Evolutionary conservation across 1,140 invertebrate species (phyloP).

Genomic region (Lordiphosa stackelbergi): DNA sequence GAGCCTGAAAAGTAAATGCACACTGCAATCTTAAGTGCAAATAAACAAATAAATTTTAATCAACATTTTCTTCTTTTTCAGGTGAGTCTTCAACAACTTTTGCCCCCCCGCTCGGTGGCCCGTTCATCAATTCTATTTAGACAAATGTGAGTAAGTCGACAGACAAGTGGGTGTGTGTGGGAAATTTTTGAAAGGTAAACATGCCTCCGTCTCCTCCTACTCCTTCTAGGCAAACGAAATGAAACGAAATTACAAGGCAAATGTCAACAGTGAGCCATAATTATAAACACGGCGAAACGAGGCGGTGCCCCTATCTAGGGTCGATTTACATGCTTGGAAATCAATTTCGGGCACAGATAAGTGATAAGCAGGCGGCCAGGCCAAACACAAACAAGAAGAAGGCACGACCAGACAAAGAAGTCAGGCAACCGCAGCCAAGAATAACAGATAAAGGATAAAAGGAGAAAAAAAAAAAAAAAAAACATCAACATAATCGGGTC

Average conservation of each 20-base stretch:
- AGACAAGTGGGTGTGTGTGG: slow-evolving; percentile 2
- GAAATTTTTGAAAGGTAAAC: slow-evolving; percentile 47
- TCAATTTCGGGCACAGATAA: slow-evolving; percentile 61
- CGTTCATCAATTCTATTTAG: slow-evolving; percentile 29
- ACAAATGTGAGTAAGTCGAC: slow-evolving; percentile 20
- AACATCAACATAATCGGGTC: slow-evolving; percentile 16
- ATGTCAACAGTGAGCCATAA: slow-evolving; percentile 16
- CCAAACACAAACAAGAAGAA: slow-evolving; percentile 15
- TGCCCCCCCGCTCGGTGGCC: slow-evolving; percentile 5
- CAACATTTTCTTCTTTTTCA: slow-evolving; percentile 10
- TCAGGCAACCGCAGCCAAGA: slow-evolving; percentile 26
- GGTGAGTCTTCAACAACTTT: slow-evolving; percentile 9
- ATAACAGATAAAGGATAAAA: slow-evolving; percentile 13
- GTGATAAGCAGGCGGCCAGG: slow-evolving; percentile 11
- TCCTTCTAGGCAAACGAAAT: slow-evolving; percentile 17
- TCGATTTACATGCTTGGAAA: slow-evolving; percentile 52
- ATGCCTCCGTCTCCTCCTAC: slow-evolving; percentile 3
- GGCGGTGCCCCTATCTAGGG: not conserved
- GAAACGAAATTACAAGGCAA: slow-evolving; percentile 26
- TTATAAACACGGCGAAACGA: slow-evolving; percentile 23
- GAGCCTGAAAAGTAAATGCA: not conserved
- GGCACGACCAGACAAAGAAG: slow-evolving; percentile 40
- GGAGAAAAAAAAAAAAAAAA: slow-evolving; percentile 16
- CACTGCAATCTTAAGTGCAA: not conserved
- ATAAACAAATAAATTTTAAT: not conserved